phyloP scores from a whole-genome alignment of 1,140 invertebrate genomes.

The Latrodectus geometricus region DNA sequence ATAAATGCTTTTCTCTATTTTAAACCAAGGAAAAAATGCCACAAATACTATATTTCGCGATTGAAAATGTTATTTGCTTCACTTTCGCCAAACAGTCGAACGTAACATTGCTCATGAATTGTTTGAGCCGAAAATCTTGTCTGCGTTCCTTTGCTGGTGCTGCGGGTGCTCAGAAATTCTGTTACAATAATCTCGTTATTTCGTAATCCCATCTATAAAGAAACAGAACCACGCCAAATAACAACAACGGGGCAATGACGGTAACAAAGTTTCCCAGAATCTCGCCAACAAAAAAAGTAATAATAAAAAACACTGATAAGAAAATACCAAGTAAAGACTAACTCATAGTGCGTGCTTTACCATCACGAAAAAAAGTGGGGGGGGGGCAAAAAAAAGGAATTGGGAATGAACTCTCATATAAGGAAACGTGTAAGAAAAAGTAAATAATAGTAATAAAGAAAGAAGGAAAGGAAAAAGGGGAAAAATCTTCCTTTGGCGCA shows the following conservation, averaged over 20 bases:
- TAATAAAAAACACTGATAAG: conserved; percentile 17
- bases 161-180: background rate
- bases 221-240: background rate
- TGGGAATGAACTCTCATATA: background rate
- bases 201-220: conserved; percentile 17
- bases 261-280: background rate
- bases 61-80: too few species aligned
- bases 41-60: too few species aligned
- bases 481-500: background rate
- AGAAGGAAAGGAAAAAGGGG: background rate
- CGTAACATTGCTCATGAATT: too few species aligned
- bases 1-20: too few species aligned
- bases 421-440: conserved; percentile 25
- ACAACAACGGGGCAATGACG: background rate
- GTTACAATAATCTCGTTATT: conserved; percentile 16
- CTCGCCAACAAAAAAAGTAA: conserved; percentile 2
- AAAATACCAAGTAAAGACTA: conserved; percentile 30
- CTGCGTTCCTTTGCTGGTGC: too few species aligned
- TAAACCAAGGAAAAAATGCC: too few species aligned
- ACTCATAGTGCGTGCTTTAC: conserved; percentile 20
- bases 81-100: too few species aligned
- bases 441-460: conserved; percentile 37
- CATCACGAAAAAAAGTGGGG: background rate
- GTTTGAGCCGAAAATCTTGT: too few species aligned
- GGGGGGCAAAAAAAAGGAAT: conserved; percentile 13